Evolutionary conservation across 2,797 vertebrate species (phyloP).

Genomic region (Anguilla anguilla): DNA sequence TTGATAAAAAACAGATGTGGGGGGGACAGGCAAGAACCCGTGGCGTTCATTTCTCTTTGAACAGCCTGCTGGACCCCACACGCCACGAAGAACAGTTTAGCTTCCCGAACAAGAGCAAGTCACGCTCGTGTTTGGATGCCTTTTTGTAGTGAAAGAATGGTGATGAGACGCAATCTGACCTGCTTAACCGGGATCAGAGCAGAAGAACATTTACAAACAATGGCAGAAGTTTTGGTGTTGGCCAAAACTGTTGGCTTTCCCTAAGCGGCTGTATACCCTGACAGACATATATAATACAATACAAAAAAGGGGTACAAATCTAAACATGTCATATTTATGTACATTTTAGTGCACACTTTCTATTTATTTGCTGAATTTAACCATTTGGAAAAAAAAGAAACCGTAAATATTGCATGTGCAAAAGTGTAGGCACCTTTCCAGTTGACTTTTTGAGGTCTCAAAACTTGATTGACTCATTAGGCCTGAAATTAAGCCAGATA

Average conservation of each 20-base stretch:
- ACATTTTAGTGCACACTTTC: no score
- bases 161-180: background rate
- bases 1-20: background rate
- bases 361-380: no score
- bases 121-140: background rate
- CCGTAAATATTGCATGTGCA: background rate
- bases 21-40: background rate
- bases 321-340: no score
- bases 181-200: background rate
- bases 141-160: background rate
- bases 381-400: no score
- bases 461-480: background rate
- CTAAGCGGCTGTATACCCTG: background rate
- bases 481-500: background rate
- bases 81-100: background rate
- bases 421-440: background rate
- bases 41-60: background rate
- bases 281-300: background rate
- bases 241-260: background rate
- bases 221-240: background rate
- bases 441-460: background rate
- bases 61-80: slow-evolving; percentile 9
- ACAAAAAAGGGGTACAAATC: no score
- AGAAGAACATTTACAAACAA: background rate
- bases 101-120: background rate